These are phyloP conservation scores for Notoglanidium macrostoma DNA, from an alignment of 2,797 vertebrate species.

Conservation along the genomic window DNA sequence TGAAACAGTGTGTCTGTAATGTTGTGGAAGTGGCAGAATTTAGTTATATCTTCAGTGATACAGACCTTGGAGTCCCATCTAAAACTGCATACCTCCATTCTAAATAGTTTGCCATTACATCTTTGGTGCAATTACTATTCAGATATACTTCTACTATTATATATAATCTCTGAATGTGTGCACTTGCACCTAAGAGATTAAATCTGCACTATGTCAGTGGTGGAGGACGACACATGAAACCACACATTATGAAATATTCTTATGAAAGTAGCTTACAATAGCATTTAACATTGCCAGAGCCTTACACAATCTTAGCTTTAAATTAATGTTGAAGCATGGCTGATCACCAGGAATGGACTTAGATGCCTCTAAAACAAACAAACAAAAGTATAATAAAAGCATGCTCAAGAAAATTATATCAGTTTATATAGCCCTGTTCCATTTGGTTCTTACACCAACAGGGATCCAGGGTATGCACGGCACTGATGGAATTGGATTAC, in stretches of 20 bases:
- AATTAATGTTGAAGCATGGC: neutral
- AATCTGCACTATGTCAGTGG: neutral
- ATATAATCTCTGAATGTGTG: neutral
- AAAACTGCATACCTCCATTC: neutral
- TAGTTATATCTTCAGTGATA: neutral
- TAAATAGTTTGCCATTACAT: neutral
- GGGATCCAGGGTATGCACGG: conserved; percentile 76
- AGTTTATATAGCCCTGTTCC: neutral
- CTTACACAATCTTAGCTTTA: neutral
- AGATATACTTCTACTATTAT: neutral
- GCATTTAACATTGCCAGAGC: neutral
- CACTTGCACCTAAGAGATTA: neutral
- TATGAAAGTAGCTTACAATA: neutral
- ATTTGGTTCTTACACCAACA: conserved; percentile 52
- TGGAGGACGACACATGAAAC: neutral
- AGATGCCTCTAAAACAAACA: neutral
- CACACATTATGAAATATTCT: neutral
- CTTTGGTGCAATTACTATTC: neutral
- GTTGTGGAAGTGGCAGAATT: conserved; percentile 2
- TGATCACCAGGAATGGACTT: neutral
- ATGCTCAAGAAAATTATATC: neutral
- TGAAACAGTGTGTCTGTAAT: neutral
- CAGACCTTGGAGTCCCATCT: neutral
- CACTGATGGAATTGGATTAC: conserved; percentile 72
- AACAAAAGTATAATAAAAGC: neutral